Conservation (phyloP, 2,113 vertebrate species). For the Ptilonorhynchus violaceus region DNA sequence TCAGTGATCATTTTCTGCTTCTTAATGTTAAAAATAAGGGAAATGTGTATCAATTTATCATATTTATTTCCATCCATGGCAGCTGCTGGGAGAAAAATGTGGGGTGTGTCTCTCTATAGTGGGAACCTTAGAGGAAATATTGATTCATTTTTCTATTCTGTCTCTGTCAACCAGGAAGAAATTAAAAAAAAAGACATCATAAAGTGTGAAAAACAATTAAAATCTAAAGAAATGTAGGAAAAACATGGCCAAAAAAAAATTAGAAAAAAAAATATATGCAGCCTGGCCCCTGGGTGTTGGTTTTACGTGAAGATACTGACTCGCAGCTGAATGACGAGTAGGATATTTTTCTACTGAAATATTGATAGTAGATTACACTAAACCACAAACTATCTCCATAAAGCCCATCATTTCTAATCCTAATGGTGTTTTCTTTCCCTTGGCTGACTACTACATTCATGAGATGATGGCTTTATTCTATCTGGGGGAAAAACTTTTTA, state of each 20-base stretch:
- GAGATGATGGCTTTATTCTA: slow-evolving; percentile 74
- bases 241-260: neutral
- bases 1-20: neutral
- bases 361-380: slow-evolving; percentile 75
- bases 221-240: neutral
- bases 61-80: neutral
- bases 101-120: neutral
- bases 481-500: slow-evolving; percentile 77
- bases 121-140: neutral
- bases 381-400: slow-evolving; percentile 73
- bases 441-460: slow-evolving; percentile 65
- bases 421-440: slow-evolving; percentile 77
- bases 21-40: neutral
- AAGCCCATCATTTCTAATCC: slow-evolving; percentile 69
- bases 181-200: neutral
- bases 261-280: neutral
- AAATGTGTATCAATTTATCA: neutral
- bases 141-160: neutral
- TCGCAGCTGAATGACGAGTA: slow-evolving; percentile 66
- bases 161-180: neutral
- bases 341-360: slow-evolving; percentile 73
- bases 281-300: slow-evolving; percentile 50
- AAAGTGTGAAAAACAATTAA: slow-evolving; percentile 11
- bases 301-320: slow-evolving; percentile 68
- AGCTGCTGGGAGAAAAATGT: neutral